Percentiles rank a stretch among this genome's conserved stretches.
Evolutionary conservation across 2,797 vertebrate species (phyloP).

Genomic region (Acrocephalus scirpaceus): DNA sequence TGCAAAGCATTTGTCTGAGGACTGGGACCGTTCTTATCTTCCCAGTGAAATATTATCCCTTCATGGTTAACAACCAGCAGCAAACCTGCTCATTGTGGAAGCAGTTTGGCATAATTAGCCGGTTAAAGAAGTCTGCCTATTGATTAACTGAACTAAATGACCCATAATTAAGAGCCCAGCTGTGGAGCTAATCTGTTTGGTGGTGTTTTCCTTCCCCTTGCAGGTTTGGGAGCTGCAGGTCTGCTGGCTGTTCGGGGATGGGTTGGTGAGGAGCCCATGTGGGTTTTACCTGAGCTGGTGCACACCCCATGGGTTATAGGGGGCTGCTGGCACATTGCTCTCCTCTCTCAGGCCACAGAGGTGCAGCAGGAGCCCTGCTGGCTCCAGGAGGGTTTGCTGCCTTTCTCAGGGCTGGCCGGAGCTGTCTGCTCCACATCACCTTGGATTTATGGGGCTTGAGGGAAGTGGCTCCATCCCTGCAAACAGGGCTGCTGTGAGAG

Average conservation of each 20-base stretch:
- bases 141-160: constrained; percentile 74
- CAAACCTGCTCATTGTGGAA: constrained; percentile 58
- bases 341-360: neutral
- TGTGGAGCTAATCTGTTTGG: constrained; percentile 52
- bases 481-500: neutral
- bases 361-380: neutral
- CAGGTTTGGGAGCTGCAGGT: constrained; percentile 39
- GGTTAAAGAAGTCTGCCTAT: constrained; percentile 71
- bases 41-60: constrained; percentile 67
- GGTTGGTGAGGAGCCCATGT: constrained; percentile 3
- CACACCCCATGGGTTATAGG: neutral
- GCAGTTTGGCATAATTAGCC: constrained; percentile 66
- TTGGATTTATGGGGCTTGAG: accelerated
- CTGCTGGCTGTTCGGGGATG: neutral
- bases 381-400: neutral
- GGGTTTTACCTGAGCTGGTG: neutral
- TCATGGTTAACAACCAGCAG: constrained; percentile 48
- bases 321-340: neutral
- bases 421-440: neutral
- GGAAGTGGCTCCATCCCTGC: neutral
- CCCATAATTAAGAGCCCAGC: constrained; percentile 68
- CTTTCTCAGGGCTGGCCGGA: neutral
- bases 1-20: constrained; percentile 6
- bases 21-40: neutral
- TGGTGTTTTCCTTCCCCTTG: constrained; percentile 7